Evolutionary conservation across 2,797 vertebrate species (phyloP).

Genomic region (Morelia viridis): DNA sequence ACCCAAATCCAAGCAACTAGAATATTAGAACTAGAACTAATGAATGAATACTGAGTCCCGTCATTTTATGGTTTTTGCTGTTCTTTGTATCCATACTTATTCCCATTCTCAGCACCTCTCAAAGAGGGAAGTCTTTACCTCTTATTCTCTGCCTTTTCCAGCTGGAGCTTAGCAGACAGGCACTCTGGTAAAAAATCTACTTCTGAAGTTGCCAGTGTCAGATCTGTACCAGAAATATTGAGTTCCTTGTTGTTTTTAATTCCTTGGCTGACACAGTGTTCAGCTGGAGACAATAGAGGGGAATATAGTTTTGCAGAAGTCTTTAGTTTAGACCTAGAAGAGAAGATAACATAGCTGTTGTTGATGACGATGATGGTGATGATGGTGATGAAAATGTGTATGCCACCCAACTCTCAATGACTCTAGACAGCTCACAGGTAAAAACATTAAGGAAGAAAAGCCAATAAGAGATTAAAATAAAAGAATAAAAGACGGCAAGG

Average conservation of each 20-base stretch:
- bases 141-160: constrained; percentile 77
- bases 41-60: not conserved
- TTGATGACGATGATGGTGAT: not conserved
- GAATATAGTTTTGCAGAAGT: constrained; percentile 30
- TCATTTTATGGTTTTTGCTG: not conserved
- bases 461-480: not conserved
- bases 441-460: not conserved
- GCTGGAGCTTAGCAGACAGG: constrained; percentile 76
- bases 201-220: constrained; percentile 63
- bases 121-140: constrained; percentile 58
- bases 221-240: constrained; percentile 24
- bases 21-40: not conserved
- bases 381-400: not conserved
- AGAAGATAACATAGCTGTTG: not conserved
- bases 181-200: constrained; percentile 75
- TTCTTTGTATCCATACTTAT: not conserved
- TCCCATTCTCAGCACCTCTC: not conserved
- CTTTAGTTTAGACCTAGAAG: constrained; percentile 60
- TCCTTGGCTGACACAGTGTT: not conserved
- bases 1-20: not conserved
- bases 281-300: not conserved
- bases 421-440: not conserved
- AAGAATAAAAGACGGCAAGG: not conserved
- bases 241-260: not conserved
- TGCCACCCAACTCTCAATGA: not conserved